phyloP scores from a whole-genome alignment of 2,888 invertebrate species.

The Anaspis maculata region DNA sequence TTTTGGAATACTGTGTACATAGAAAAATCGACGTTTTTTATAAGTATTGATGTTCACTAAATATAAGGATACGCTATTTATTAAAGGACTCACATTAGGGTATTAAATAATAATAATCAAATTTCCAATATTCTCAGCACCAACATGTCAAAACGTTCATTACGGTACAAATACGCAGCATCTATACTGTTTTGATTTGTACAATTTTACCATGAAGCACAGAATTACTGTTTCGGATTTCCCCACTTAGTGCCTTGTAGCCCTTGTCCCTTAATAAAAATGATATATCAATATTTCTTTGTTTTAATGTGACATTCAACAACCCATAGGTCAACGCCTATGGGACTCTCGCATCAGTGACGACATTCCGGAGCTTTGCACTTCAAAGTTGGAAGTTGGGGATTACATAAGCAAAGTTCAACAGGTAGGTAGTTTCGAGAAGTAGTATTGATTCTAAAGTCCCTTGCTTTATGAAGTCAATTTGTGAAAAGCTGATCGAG shows the following conservation, averaged over 20 bases:
- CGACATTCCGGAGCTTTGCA: no score
- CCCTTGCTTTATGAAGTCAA: no score
- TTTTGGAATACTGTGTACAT: conserved; percentile 11
- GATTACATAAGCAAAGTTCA: no score
- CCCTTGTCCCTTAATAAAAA: conserved; percentile 15
- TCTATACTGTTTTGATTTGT: conserved; percentile 6
- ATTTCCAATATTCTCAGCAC: conserved; percentile 12
- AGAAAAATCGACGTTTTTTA: conserved; percentile 16
- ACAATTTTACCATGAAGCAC: conserved; percentile 15
- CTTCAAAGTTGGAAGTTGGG: no score
- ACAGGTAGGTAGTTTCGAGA: no score
- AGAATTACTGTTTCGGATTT: conserved; percentile 12
- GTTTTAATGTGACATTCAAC: no score
- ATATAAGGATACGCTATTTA: conserved; percentile 13
- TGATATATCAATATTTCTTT: neutral
- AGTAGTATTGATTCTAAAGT: no score
- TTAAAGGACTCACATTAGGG: conserved; percentile 16
- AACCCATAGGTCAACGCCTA: no score
- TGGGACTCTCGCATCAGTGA: no score
- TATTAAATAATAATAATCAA: conserved; percentile 1
- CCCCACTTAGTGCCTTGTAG: conserved; percentile 29
- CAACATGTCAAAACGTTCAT: conserved; percentile 10
- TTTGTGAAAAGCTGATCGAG: no score
- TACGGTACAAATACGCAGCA: conserved; percentile 9
- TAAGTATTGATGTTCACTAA: conserved; percentile 9